Percentiles rank a stretch among this genome's conserved stretches.
These are phyloP conservation scores for Etheostoma cragini DNA, from an alignment of 2,113 vertebrate genomes.

Conservation along the genomic window DNA sequence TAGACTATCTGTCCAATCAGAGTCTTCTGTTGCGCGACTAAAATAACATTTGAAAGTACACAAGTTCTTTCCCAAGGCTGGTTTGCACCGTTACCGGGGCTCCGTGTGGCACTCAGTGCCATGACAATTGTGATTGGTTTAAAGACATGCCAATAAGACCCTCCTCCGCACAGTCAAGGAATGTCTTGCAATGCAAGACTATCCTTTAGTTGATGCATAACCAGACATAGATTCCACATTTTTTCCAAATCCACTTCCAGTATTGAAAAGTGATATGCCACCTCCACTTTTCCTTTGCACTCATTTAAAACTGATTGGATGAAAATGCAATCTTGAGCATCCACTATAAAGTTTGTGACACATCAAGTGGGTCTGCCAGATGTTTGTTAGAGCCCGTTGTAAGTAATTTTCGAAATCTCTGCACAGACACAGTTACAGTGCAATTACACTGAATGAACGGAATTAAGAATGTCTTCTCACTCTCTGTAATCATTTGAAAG, in stretches of 20 bases:
- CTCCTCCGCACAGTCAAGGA: too few relatives aligned
- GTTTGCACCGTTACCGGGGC: too few relatives aligned
- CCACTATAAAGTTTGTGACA: slow-evolving; percentile 3
- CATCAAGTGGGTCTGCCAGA: slow-evolving; percentile 27
- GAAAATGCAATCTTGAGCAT: not conserved
- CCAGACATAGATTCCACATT: not conserved
- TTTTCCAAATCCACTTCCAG: not conserved
- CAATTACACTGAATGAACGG: not conserved
- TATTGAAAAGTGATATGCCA: not conserved
- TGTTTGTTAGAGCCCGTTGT: slow-evolving; percentile 18
- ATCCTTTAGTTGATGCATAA: not conserved
- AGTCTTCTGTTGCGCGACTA: too few relatives aligned
- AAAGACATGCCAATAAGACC: too few relatives aligned
- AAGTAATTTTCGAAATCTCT: slow-evolving; percentile 6
- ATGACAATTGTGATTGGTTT: too few relatives aligned
- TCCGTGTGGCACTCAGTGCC: too few relatives aligned
- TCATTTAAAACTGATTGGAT: slow-evolving; percentile 2
- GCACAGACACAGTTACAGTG: not conserved
- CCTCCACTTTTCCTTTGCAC: not conserved
- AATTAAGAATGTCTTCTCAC: slow-evolving; percentile 13
- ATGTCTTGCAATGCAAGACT: too few relatives aligned
- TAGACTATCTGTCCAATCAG: too few relatives aligned
- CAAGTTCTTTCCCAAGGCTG: too few relatives aligned
- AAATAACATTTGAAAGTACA: too few relatives aligned
- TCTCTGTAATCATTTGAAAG: slow-evolving; percentile 34